Evolutionary conservation across 1,140 invertebrate genomes (phyloP).

Genomic region (Cotesia vestalis): DNA sequence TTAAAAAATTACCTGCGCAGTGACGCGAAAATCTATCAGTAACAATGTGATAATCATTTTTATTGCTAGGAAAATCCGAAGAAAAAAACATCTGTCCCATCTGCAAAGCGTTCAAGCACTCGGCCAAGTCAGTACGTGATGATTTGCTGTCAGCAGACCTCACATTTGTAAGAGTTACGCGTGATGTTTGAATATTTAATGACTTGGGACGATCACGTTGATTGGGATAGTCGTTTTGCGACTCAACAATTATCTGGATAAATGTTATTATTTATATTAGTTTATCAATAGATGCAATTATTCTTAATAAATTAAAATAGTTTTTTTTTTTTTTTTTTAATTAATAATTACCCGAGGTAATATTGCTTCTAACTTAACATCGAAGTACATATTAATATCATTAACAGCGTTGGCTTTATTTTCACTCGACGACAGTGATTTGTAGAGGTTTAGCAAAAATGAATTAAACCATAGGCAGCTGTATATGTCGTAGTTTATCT

Average conservation of each 20-base stretch:
- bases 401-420: slow-evolving; percentile 57
- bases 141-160: slow-evolving; percentile 73
- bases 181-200: slow-evolving; percentile 82
- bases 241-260: slow-evolving; percentile 77
- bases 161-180: slow-evolving; percentile 82
- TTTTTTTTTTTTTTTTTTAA: slow-evolving; percentile 16
- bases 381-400: slow-evolving; percentile 78
- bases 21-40: slow-evolving; percentile 81
- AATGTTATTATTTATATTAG: slow-evolving; percentile 47
- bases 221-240: slow-evolving; percentile 73
- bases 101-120: slow-evolving; percentile 78
- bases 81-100: slow-evolving; percentile 78
- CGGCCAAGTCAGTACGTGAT: slow-evolving; percentile 76
- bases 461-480: slow-evolving; percentile 93
- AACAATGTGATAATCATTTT: slow-evolving; percentile 74
- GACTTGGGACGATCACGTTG: slow-evolving; percentile 84
- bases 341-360: slow-evolving; percentile 79
- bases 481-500: slow-evolving; percentile 83
- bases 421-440: slow-evolving; percentile 72
- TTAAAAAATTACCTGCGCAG: slow-evolving; percentile 67
- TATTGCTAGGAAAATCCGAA: slow-evolving; percentile 75
- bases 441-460: slow-evolving; percentile 87
- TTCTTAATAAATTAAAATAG: slow-evolving; percentile 39
- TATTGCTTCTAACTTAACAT: slow-evolving; percentile 89
- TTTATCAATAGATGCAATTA: slow-evolving; percentile 45